Evolutionary conservation across 1,140 invertebrate species (phyloP).

Genomic region (Caenorhabditis elegans): WBcel235 BX284606.5:6164501-6165000

Average conservation of each 20-base stretch:
- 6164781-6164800: constrained; percentile 28
- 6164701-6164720: not conserved
- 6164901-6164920: not conserved
- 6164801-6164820: constrained; percentile 31
- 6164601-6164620: too few species aligned
- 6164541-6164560: too few species aligned
- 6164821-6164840: constrained; percentile 9
- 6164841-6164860: not conserved
- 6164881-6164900: not conserved
- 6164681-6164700: not conserved
- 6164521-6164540: too few species aligned
- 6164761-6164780: constrained; percentile 20
- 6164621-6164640: too few species aligned
- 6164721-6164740: not conserved
- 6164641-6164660: not conserved
- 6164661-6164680: not conserved
- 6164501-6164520: too few species aligned
- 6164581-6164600: too few species aligned
- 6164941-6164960: not conserved
- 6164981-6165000: constrained; percentile 20
- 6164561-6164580: too few species aligned
- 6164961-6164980: constrained; percentile 12
- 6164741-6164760: not conserved
- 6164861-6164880: constrained; percentile 20
- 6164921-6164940: not conserved